Percentiles rank a stretch among this genome's conserved stretches.
These are phyloP conservation scores for Chaenogobius annularis DNA, from an alignment of 2,113 vertebrate species.

Conservation along the genomic window DNA sequence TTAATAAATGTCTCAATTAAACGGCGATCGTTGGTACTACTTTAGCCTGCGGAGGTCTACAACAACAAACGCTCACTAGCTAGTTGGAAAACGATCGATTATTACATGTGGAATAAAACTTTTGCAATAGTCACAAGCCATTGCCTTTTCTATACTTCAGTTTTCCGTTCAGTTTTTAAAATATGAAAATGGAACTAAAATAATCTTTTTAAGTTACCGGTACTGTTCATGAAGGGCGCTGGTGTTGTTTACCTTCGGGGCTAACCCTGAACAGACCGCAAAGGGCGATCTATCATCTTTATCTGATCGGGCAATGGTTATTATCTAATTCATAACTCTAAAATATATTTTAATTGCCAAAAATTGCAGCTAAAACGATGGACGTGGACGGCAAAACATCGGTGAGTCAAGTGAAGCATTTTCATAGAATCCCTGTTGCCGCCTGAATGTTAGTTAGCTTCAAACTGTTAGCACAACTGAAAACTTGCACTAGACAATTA, in stretches of 20 bases:
- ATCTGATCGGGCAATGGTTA: neutral
- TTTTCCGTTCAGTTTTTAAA: neutral
- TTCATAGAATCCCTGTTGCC: neutral
- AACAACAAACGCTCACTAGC: neutral
- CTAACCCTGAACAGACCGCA: neutral
- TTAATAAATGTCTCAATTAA: no score
- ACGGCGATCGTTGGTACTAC: neutral
- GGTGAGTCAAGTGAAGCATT: neutral
- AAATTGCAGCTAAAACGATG: neutral
- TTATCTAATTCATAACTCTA: neutral
- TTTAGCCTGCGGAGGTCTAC: neutral
- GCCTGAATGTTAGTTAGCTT: neutral
- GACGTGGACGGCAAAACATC: neutral
- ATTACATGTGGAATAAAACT: neutral
- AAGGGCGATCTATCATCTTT: neutral
- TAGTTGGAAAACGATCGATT: no score
- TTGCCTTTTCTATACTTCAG: neutral
- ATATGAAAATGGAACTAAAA: neutral
- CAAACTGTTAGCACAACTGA: neutral
- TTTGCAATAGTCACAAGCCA: neutral
- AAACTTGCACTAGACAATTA: neutral
- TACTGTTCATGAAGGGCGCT: neutral
- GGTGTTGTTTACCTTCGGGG: neutral
- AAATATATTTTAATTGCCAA: neutral
- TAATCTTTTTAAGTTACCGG: neutral